Evolutionary conservation across 1,140 invertebrate genomes (phyloP), one percentile per base, ranked within the genome.

Genomic region (Octopus sinensis): DNA sequence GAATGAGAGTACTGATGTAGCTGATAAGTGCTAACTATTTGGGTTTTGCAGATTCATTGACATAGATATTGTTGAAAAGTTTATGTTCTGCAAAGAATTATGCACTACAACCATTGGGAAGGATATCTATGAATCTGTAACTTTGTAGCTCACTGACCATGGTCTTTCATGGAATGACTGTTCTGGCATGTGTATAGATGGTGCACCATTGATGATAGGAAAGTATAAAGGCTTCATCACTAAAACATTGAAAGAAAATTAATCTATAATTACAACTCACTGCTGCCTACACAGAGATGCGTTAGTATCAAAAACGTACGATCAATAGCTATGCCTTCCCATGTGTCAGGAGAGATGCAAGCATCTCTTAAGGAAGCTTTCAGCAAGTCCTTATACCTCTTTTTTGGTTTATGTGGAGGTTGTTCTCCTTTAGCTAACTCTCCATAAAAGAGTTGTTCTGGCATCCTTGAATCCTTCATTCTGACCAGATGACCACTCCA

Each of bases 201-300:
- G 23, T 68, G 62, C 62, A 68, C 62, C 62, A 68, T 68, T n/a
- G n/a, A 68, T 68, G 62, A 68, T 68, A 68, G 62, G 62, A n/a
- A 68, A 68, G 62, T 68, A 68, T 68, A 68, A 68, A 68, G 62
- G 62, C 62, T 68, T 68, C n/a, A 68, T n/a, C 62, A 68, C 62
- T n/a, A 68, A 9, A 68, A n/a, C n/a, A 9, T 68, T 68, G 62
- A 68, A 68, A n/a, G 62, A 68, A 68, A 68, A 68, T 68, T n/a
- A 0, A 68, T 68, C 62, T n/a, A 68, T 68, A n/a, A 68, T 68
- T 12, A 68, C n/a, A 68, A 68, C 62, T 68, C 62, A 68, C 62
- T 12, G 62, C 9, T 68, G 0, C n/a, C n/a, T 68, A 68, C 62
- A 68, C 62, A 68, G 9, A 68, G n/a, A 68, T 0, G 62, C 62